These are phyloP conservation scores for Drosophila dunni DNA, from an alignment of 1,140 invertebrate genomes.

Conservation along the genomic window DNA sequence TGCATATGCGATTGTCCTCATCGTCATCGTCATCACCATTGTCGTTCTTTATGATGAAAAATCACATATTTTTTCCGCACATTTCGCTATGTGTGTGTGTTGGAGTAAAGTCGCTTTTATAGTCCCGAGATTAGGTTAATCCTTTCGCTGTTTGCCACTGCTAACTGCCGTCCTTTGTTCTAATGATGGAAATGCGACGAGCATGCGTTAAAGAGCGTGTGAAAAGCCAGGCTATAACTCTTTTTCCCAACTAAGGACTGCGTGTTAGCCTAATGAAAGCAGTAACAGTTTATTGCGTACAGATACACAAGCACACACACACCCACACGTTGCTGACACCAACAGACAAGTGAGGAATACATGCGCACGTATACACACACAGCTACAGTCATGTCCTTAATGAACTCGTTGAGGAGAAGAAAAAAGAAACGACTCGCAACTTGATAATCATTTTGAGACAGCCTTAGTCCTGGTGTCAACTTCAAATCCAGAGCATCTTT, in stretches of 20 bases:
- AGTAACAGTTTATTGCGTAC: slow-evolving; percentile 66
- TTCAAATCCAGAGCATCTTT: slow-evolving; percentile 28
- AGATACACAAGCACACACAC: slow-evolving; percentile 36
- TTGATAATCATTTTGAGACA: slow-evolving; percentile 48
- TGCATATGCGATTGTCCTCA: slow-evolving; percentile 70
- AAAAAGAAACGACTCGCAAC: slow-evolving; percentile 9
- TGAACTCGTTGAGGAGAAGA: slow-evolving; percentile 33
- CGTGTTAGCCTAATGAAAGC: slow-evolving; percentile 74
- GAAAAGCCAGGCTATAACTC: slow-evolving; percentile 76
- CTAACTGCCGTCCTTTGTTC: slow-evolving; percentile 75
- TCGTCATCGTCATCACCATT: slow-evolving; percentile 33
- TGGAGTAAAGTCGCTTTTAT: slow-evolving; percentile 76
- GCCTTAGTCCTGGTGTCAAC: slow-evolving; percentile 38
- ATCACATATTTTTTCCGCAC: slow-evolving; percentile 68
- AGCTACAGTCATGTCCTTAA: slow-evolving; percentile 49
- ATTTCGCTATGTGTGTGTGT: slow-evolving; percentile 37
- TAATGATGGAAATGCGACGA: slow-evolving; percentile 67
- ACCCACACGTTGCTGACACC: slow-evolving; percentile 8
- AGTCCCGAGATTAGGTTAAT: slow-evolving; percentile 79
- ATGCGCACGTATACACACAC: slow-evolving; percentile 31
- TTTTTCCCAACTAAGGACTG: slow-evolving; percentile 48
- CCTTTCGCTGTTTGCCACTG: slow-evolving; percentile 71
- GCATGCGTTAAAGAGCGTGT: slow-evolving; percentile 63
- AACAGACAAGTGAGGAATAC: slow-evolving; percentile 28
- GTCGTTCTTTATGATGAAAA: slow-evolving; percentile 70